phyloP scores from a whole-genome alignment of 64 coral and sea anemone species.

The Acropora yongei region DNA sequence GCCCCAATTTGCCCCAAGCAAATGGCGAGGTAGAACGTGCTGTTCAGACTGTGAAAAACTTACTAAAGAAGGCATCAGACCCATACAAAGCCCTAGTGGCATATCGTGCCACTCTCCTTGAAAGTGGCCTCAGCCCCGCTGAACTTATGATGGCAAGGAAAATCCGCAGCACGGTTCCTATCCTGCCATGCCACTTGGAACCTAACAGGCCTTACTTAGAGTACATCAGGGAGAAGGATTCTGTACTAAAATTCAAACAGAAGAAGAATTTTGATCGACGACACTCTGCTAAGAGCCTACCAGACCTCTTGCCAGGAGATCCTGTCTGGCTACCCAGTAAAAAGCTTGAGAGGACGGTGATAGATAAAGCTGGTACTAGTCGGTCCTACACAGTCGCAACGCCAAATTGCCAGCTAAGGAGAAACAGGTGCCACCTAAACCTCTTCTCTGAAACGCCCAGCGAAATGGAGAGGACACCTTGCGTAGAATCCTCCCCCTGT shows the following conservation, averaged over 20 bases:
- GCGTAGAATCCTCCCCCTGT: neutral
- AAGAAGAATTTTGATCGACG: neutral
- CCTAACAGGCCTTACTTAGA: neutral
- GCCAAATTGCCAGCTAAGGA: neutral
- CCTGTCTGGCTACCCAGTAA: neutral
- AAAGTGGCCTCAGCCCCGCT: neutral
- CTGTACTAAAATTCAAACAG: neutral
- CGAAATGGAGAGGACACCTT: neutral
- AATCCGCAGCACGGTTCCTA: too few relatives aligned
- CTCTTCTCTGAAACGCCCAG: neutral
- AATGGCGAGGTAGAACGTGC: too few relatives aligned
- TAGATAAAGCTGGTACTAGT: neutral
- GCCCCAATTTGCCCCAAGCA: too few relatives aligned
- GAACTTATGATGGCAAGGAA: neutral
- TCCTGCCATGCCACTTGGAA: neutral
- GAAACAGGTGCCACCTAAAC: neutral
- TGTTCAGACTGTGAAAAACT: too few relatives aligned
- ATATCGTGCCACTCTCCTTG: constrained; percentile 9
- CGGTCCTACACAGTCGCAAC: neutral
- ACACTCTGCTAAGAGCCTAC: neutral
- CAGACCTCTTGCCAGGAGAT: neutral
- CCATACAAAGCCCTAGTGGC: constrained; percentile 1
- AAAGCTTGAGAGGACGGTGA: neutral
- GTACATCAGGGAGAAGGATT: neutral
- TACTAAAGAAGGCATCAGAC: neutral